Evolutionary conservation across 2,113 vertebrate species (phyloP).

Genomic region (Isurus oxyrinchus): DNA sequence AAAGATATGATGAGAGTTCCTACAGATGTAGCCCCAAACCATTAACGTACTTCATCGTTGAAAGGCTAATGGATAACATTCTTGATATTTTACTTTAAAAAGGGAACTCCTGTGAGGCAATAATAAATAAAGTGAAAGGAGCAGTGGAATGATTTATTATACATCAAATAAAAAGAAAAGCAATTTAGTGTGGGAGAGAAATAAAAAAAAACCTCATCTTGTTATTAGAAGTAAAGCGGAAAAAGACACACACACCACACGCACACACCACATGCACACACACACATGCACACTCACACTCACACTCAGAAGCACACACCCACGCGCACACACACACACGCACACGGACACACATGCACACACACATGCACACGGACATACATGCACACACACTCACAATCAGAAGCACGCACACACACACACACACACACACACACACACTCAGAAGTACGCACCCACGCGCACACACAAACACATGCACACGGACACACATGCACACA

Average conservation of each 20-base stretch:
- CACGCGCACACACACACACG: too few relatives aligned
- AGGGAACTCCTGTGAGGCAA: constrained; percentile 24
- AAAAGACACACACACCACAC: background rate
- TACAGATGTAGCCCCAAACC: background rate
- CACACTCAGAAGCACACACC: too few relatives aligned
- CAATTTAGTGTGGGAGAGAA: background rate
- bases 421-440: too few relatives aligned
- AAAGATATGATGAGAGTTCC: background rate
- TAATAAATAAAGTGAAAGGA: constrained; percentile 20
- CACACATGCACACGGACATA: too few relatives aligned
- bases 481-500: too few relatives aligned
- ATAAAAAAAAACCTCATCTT: background rate
- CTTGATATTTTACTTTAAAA: background rate
- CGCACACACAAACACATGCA: too few relatives aligned
- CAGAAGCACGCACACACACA: too few relatives aligned
- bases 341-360: too few relatives aligned
- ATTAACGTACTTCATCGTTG: background rate
- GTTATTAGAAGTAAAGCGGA: background rate
- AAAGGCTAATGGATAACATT: constrained; percentile 9
- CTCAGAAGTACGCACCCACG: too few relatives aligned
- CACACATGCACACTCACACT: background rate
- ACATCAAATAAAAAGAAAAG: too few relatives aligned
- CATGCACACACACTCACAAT: too few relatives aligned
- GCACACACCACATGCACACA: background rate
- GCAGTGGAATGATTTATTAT: background rate